Evolutionary conservation across 2,113 vertebrate species (phyloP).

Genomic region (human): GRCh38 chr5:171997001-171997500

Average conservation of each 20-base stretch:
- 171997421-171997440: conserved; percentile 5
- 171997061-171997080: conserved; percentile 85
- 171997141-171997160: conserved; percentile 86
- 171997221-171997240: not conserved
- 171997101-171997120: conserved; percentile 62
- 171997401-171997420: not conserved
- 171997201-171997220: not conserved
- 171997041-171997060: conserved; percentile 85
- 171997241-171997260: conserved; percentile 28
- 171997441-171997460: not conserved
- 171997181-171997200: not conserved
- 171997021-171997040: conserved; percentile 87
- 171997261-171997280: not conserved
- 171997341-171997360: conserved; percentile 17
- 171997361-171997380: not conserved
- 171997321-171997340: not conserved
- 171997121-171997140: conserved; percentile 78
- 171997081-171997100: conserved; percentile 79
- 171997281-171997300: not conserved
- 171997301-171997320: conserved; percentile 12
- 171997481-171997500: conserved; percentile 26
- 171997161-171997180: conserved; percentile 67
- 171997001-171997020: conserved; percentile 87
- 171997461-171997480: not conserved
- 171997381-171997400: not conserved